A percentile compares a stretch with the other conserved stretches of the same genome.
These are phyloP conservation scores for Notiomystis cincta DNA, from an alignment of 2,113 vertebrate genomes.

Conservation along the genomic window DNA sequence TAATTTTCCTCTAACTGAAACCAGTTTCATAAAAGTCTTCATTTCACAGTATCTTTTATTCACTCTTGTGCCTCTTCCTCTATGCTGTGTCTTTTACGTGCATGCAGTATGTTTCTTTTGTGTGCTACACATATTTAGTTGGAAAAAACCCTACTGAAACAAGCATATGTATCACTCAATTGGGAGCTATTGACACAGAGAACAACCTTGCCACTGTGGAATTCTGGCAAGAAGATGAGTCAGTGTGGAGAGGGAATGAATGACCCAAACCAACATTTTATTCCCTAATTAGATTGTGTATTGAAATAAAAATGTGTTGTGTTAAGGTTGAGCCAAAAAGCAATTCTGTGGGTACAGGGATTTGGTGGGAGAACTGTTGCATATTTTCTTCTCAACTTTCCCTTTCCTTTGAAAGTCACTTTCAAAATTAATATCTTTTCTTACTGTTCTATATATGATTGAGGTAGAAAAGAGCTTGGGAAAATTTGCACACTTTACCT, in stretches of 20 bases:
- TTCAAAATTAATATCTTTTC: not conserved
- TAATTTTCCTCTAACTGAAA: constrained; percentile 24
- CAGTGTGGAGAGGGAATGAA: not conserved
- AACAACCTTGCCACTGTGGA: not conserved
- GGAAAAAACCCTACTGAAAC: not conserved
- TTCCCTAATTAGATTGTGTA: not conserved
- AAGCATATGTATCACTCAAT: not conserved
- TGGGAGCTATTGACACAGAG: not conserved
- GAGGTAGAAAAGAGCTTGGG: not conserved
- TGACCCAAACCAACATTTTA: not conserved
- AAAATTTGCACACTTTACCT: not conserved
- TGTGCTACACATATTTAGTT: not conserved
- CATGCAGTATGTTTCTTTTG: not conserved
- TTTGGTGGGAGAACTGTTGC: not conserved
- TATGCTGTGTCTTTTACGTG: not conserved
- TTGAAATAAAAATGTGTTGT: not conserved
- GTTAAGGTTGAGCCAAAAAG: not conserved
- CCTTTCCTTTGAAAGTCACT: not conserved
- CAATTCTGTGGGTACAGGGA: not conserved
- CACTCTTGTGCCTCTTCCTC: not conserved
- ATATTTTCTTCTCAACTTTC: not conserved
- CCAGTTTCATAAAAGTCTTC: not conserved
- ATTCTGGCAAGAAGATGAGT: not conserved
- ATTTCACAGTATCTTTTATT: not conserved
- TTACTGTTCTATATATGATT: not conserved